phyloP scores from a whole-genome alignment of 30 jellyfish, hydroid and myxozoan species.

The Aurelia sp. region DNA sequence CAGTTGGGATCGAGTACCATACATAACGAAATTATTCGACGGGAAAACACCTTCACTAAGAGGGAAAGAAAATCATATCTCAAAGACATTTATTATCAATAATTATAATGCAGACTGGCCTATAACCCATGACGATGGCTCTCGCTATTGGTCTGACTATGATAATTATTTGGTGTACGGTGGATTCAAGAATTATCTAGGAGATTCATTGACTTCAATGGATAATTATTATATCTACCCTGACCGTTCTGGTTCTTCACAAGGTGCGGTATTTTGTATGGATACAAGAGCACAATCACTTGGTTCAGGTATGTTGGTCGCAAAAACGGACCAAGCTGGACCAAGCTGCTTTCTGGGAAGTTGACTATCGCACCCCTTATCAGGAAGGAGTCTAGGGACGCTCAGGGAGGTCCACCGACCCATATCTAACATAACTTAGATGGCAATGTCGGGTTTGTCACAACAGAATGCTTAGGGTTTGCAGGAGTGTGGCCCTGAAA shows the following conservation, averaged over 20 bases:
- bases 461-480: too few relatives aligned
- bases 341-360: not conserved
- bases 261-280: slow-evolving; percentile 62
- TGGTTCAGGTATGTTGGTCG: slow-evolving; percentile 53
- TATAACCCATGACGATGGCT: slow-evolving; percentile 97
- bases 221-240: slow-evolving; percentile 88
- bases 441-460: too few relatives aligned
- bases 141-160: slow-evolving; percentile 92
- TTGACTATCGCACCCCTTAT: not conserved
- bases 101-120: slow-evolving; percentile 96
- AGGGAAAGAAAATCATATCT: slow-evolving; percentile 72
- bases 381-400: too few relatives aligned
- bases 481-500: too few relatives aligned
- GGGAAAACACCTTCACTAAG: slow-evolving; percentile 53
- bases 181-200: slow-evolving; percentile 92
- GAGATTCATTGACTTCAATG: slow-evolving; percentile 73
- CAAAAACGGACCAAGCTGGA: not conserved
- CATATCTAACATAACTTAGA: too few relatives aligned
- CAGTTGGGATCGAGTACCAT: slow-evolving; percentile 97
- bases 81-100: slow-evolving; percentile 63
- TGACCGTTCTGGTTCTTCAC: slow-evolving; percentile 56
- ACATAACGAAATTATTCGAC: slow-evolving; percentile 77
- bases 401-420: too few relatives aligned
- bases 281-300: slow-evolving; percentile 84
- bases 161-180: slow-evolving; percentile 82